Evolutionary conservation across 2,113 vertebrate species (phyloP).

Genomic region (Rhegmatorhina hoffmannsi): DNA sequence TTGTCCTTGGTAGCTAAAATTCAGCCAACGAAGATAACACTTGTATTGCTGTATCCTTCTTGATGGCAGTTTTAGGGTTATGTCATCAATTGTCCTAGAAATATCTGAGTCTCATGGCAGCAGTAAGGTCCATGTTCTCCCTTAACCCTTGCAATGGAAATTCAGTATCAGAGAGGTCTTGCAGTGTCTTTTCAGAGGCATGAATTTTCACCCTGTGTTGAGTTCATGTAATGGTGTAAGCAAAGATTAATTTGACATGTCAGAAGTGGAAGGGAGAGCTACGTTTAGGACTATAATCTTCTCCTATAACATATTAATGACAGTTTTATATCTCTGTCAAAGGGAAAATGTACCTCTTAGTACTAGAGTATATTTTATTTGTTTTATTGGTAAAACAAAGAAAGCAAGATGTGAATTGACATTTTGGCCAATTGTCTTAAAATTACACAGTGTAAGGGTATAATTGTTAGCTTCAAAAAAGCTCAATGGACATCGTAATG

Average conservation of each 20-base stretch:
- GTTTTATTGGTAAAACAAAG: slow-evolving; percentile 41
- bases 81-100: neutral
- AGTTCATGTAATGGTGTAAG: slow-evolving; percentile 47
- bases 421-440: slow-evolving; percentile 24
- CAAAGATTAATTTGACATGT: slow-evolving; percentile 53
- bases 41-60: neutral
- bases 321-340: slow-evolving; percentile 50
- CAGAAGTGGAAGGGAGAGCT: slow-evolving; percentile 35
- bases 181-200: neutral
- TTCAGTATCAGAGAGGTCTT: neutral
- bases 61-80: neutral
- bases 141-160: neutral
- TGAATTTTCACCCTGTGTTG: slow-evolving; percentile 30
- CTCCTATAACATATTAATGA: slow-evolving; percentile 46
- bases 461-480: slow-evolving; percentile 32
- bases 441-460: neutral
- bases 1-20: neutral
- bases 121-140: neutral
- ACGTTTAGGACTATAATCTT: slow-evolving; percentile 49
- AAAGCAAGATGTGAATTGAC: neutral
- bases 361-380: slow-evolving; percentile 34
- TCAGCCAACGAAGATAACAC: neutral
- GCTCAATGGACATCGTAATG: neutral
- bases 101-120: neutral
- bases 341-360: slow-evolving; percentile 25